Percentiles rank a stretch among this genome's conserved stretches.
Evolutionary conservation across 92 coral and sea anemone species (phyloP).

Genomic region (Siderastrea siderea): DNA sequence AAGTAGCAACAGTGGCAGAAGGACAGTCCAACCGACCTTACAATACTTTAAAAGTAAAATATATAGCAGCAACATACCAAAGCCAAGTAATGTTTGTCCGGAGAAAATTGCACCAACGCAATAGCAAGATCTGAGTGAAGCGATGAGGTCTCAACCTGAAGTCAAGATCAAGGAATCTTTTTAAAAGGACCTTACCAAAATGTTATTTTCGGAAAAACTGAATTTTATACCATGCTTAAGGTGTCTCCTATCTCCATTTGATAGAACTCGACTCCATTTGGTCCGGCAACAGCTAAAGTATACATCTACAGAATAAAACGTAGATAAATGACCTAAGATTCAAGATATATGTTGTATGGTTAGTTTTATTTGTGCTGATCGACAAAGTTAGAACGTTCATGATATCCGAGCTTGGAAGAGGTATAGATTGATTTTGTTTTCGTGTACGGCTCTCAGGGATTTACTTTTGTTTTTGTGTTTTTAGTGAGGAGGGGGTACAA

Average conservation of each 20-base stretch:
- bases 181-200: too few species aligned
- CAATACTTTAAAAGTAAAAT: neutral
- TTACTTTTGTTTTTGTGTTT: too few species aligned
- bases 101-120: conserved; percentile 82
- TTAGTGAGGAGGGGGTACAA: too few species aligned
- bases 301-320: conserved; percentile 39
- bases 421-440: too few species aligned
- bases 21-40: neutral
- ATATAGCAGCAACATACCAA: conserved; percentile 64
- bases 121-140: conserved; percentile 90
- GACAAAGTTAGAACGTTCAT: too few species aligned
- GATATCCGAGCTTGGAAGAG: too few species aligned
- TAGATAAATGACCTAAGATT: too few species aligned
- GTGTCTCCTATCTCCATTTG: conserved; percentile 35
- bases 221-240: conserved; percentile 48
- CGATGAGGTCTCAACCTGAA: conserved; percentile 64
- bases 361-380: too few species aligned
- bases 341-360: too few species aligned
- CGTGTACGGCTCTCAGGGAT: too few species aligned
- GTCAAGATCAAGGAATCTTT: neutral
- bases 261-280: conserved; percentile 87
- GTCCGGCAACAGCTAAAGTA: conserved; percentile 85
- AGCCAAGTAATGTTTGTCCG: conserved; percentile 73
- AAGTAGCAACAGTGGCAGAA: too few species aligned
- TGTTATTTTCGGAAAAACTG: too few species aligned